Percentiles rank a stretch among this genome's conserved stretches.
Evolutionary conservation across 2,888 invertebrate species (phyloP).

Genomic region (Blera fallax): DNA sequence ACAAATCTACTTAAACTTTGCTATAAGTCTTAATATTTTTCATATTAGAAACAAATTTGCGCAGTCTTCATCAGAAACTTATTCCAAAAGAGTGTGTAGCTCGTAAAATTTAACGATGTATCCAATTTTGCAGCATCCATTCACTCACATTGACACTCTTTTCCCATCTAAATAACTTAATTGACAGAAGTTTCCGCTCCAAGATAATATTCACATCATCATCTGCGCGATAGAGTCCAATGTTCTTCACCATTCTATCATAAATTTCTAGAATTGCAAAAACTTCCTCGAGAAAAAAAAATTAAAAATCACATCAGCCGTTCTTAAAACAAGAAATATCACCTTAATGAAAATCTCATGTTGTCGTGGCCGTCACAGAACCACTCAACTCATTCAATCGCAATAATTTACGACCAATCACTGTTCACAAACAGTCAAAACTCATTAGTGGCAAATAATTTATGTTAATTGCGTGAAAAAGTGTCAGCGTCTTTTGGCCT

Average conservation of each 20-base stretch:
- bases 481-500: slow-evolving; percentile 24
- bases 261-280: slow-evolving; percentile 11
- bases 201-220: background rate
- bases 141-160: background rate
- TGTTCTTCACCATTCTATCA: background rate
- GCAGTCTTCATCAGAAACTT: background rate
- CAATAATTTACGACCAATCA: slow-evolving; percentile 60
- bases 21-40: too few relatives aligned
- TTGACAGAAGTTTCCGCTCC: background rate
- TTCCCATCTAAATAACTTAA: background rate
- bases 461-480: slow-evolving; percentile 64
- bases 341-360: slow-evolving; percentile 49
- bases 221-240: background rate
- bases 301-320: background rate
- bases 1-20: too few relatives aligned
- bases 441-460: slow-evolving; percentile 64
- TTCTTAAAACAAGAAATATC: slow-evolving; percentile 30
- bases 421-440: slow-evolving; percentile 65
- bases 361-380: slow-evolving; percentile 37
- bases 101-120: background rate
- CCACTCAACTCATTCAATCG: slow-evolving; percentile 50
- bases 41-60: background rate
- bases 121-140: background rate
- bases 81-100: background rate
- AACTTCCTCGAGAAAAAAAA: slow-evolving; percentile 1